These are phyloP conservation scores for Coelopa pilipes DNA, from an alignment of 2,888 invertebrate species.

Conservation along the genomic window DNA sequence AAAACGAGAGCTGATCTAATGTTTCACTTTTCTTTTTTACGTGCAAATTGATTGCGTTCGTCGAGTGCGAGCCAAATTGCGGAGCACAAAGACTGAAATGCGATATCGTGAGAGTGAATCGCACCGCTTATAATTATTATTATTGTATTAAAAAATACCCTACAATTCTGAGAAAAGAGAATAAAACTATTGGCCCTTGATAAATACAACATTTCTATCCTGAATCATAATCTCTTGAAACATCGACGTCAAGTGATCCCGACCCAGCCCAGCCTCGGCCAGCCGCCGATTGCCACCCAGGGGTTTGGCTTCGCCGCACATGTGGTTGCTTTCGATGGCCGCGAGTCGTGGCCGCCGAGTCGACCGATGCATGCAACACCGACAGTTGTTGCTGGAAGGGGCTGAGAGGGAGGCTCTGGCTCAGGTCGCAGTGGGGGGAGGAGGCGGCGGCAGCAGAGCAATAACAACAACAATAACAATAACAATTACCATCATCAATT, in stretches of 20 bases:
- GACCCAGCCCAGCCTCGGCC: too few relatives aligned
- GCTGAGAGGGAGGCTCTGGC: too few relatives aligned
- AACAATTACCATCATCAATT: slow-evolving; percentile 21
- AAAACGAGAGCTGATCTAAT: slow-evolving; percentile 8
- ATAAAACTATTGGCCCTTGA: too few relatives aligned
- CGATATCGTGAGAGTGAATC: background rate
- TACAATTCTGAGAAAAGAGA: too few relatives aligned
- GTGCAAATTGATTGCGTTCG: background rate
- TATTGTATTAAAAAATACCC: too few relatives aligned
- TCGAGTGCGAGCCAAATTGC: slow-evolving; percentile 11
- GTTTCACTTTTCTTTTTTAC: slow-evolving; percentile 33
- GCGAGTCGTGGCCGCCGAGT: slow-evolving; percentile 8
- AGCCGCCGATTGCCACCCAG: slow-evolving; percentile 8
- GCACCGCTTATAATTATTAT: too few relatives aligned
- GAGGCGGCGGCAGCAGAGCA: slow-evolving; percentile 8
- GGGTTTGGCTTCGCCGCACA: slow-evolving; percentile 31
- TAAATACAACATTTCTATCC: too few relatives aligned
- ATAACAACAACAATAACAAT: background rate
- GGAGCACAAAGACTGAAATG: background rate
- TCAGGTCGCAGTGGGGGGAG: slow-evolving; percentile 32
- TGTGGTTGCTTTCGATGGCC: slow-evolving; percentile 26
- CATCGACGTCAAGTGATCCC: too few relatives aligned
- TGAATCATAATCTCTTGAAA: background rate
- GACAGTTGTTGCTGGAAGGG: slow-evolving; percentile 29
- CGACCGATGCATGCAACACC: slow-evolving; percentile 19